These are phyloP conservation scores for Monomorium pharaonis DNA, from an alignment of 1,140 invertebrate genomes.

Conservation along the genomic window DNA sequence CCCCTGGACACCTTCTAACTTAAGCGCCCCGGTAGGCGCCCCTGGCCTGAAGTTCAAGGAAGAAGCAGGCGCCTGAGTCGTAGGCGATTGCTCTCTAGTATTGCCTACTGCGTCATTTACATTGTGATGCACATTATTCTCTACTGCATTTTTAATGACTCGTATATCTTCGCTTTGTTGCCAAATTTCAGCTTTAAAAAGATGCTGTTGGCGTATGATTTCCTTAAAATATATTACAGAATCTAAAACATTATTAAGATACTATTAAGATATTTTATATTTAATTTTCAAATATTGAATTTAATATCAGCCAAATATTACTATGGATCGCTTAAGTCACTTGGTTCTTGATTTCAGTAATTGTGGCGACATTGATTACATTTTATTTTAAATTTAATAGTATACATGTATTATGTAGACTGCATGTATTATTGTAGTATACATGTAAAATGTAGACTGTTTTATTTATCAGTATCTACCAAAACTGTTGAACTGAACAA, in stretches of 20 bases:
- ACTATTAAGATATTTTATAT: not conserved
- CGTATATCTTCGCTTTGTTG: not conserved
- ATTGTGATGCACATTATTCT: not conserved
- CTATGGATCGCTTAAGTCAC: not conserved
- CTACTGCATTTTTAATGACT: not conserved
- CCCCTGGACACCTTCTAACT: too few relatives aligned
- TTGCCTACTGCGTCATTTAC: not conserved
- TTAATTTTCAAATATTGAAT: not conserved
- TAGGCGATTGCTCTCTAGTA: not conserved
- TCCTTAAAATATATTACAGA: slow-evolving; percentile 1
- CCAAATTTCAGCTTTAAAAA: slow-evolving; percentile 14
- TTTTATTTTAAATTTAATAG: not conserved
- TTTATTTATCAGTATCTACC: not conserved
- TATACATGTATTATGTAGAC: not conserved
- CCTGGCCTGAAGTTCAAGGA: too few relatives aligned
- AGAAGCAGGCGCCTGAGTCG: too few relatives aligned
- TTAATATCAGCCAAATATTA: not conserved
- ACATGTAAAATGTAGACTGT: not conserved
- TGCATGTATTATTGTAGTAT: too few relatives aligned
- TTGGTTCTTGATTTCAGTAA: not conserved
- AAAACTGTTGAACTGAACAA: not conserved
- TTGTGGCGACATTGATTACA: not conserved
- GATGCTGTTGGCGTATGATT: slow-evolving; percentile 12
- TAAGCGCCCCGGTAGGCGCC: too few relatives aligned
- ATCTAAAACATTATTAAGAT: not conserved